Percentiles rank a stretch among this genome's conserved stretches.
These are phyloP conservation scores for Drosophila anomalata DNA, from an alignment of 2,888 invertebrate genomes.

Conservation along the genomic window DNA sequence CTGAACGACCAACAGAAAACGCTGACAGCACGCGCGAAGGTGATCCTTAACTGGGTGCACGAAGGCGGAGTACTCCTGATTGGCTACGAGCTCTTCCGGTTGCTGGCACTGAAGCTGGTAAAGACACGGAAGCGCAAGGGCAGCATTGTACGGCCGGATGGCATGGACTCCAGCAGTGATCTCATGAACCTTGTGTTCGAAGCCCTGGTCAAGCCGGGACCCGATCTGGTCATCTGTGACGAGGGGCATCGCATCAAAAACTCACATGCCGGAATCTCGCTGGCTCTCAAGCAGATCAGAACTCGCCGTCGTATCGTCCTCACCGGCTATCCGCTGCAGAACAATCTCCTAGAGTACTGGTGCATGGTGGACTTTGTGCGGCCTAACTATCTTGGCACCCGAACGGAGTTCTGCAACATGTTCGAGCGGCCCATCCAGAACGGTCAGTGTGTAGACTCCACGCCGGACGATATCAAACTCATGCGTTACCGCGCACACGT, in stretches of 20 bases:
- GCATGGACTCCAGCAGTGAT: constrained; percentile 87
- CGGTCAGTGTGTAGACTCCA: constrained; percentile 98
- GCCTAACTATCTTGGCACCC: constrained; percentile 98
- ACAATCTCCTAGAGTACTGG: constrained; percentile 98
- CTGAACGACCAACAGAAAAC: constrained; percentile 98
- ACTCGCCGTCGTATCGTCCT: constrained; percentile 97
- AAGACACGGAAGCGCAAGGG: constrained; percentile 85
- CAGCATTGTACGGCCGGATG: constrained; percentile 74
- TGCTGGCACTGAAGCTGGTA: constrained; percentile 92
- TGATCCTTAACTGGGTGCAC: constrained; percentile 93
- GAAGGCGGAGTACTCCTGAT: constrained; percentile 97
- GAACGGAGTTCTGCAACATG: constrained; percentile 99
- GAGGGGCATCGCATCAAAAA: constrained; percentile 99
- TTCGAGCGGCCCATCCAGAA: constrained; percentile 99
- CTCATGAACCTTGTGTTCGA: constrained; percentile 93
- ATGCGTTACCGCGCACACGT: constrained; percentile 99
- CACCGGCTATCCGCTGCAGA: constrained; percentile 99
- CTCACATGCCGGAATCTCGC: constrained; percentile 97
- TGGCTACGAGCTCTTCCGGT: constrained; percentile 97
- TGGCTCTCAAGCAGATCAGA: constrained; percentile 96
- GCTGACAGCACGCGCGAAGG: constrained; percentile 93
- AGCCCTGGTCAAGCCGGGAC: constrained; percentile 95
- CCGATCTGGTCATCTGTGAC: constrained; percentile 97
- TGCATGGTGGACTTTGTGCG: constrained; percentile 99
- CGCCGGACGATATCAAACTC: constrained; percentile 95